Evolutionary conservation across 2,797 vertebrate genomes (phyloP), one percentile per base, ranked within the genome.

Genomic region (Mormyrops boulengeri): DNA sequence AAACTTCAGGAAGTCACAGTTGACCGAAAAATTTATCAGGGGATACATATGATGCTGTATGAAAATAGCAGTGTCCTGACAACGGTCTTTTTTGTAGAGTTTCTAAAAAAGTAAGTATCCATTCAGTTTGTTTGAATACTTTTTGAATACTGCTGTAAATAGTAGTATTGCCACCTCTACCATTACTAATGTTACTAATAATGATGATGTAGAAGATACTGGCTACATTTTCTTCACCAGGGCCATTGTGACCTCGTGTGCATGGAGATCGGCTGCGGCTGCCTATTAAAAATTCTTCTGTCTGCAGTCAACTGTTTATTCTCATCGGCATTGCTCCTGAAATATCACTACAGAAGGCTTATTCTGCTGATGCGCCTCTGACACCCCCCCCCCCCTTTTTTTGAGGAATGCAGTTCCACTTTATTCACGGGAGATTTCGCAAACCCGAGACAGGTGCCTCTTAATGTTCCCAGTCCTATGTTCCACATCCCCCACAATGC

Each of bases 381-480:
- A 53, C 44, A 14, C 41, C 26, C 19, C 14, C 44, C n/a, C 9
- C 4, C 14, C 17, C n/a, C 11, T 17, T 4, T 89, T 85, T 85
- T 38, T 89, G 82, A 85, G 44, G 17, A 50, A 85, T 85, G 44
- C 80, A 47, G 80, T n/a, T 84, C 38, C 38, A 84, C 80, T 84
- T 44, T 44, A 50, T 84, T 44, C 80, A n/a, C 41, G 17, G 80
- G 41, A 84, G 47, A 77, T 77, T 77, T 77, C 34, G 69, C 69
- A 77, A 77, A 77, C 30, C 69, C 9, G 69, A 77, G 69, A 77
- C 69, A 41, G 69, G 69, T 77, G 34, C 69, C 69, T 38, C 69
- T 77, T 77, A 77, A 41, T 77, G 69, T 77, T 77, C 14, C 34
- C 34, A 77, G 30, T 41, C 69, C 30, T 38, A 14, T 77, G 30